Evolutionary conservation across 2,113 vertebrate genomes (phyloP), one percentile per base, ranked within the genome.

Genomic region (Nothocercus julius): DNA sequence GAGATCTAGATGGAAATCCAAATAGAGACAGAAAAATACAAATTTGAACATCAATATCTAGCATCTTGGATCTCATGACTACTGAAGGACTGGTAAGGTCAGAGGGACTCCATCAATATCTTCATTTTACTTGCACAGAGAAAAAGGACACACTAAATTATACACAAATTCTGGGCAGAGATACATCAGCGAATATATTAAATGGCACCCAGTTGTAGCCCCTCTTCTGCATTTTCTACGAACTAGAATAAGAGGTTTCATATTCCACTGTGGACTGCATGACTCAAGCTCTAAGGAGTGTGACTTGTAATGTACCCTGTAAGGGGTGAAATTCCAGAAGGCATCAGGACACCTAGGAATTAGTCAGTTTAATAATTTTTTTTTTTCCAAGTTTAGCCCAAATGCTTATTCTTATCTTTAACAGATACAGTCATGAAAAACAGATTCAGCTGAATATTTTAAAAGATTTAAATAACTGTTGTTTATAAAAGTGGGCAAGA

Each of bases 391-490:
- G 6, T 89, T 90, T 58, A 94, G 13, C 25, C 53, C 38, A 82
- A 84, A 82, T n/a, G 74, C 82, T 93, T 91, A 87, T 79, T 75
- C 40, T 75, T 32, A 61, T 36, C 44, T 90, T 90, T 90, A 88
- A 91, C 68, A 85, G 25, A 25, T 44, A 84, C 28, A 79, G 15
- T 82, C 38, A 49, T 49, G 67, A 94, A 67, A 89, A 84, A 76
- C 8, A 36, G 66, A 90, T 72, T 16, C 80, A 83, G 20, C n/a
- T 78, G 81, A 81, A 62, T 87, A 79, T 91, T 49, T 93, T 72
- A 86, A 84, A 78, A 51, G 73, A 90, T 92, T 95, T 84, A 90
- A 93, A 90, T 86, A 95, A 75, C 80, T 69, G 19, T 32, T 73
- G 47, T 89, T 95, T 93, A 68, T 89, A 76, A 86, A 75, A 82